A percentile compares a stretch with the other conserved stretches of the same genome.
Evolutionary conservation across 2,113 vertebrate genomes (phyloP).

Genomic region (Aspiorhynchus laticeps): DNA sequence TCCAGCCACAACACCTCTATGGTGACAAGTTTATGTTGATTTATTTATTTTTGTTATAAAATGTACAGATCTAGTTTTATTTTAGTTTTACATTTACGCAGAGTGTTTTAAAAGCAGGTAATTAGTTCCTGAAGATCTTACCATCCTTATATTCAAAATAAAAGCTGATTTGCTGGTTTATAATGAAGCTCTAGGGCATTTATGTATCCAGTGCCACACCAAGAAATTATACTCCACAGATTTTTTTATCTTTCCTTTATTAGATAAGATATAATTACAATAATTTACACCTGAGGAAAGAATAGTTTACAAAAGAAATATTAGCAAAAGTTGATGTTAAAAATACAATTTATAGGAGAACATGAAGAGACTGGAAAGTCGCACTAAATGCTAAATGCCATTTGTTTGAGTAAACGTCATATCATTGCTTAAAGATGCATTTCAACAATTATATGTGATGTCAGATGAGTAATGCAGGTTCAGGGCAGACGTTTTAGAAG

Average conservation of each 20-base stretch:
- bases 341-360: background rate
- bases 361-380: background rate
- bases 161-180: background rate
- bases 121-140: background rate
- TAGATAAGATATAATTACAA: background rate
- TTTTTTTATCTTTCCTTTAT: background rate
- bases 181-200: background rate
- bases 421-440: background rate
- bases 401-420: background rate
- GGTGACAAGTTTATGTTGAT: too few species aligned
- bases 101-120: background rate
- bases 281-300: slow-evolving; percentile 9
- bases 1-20: too few species aligned
- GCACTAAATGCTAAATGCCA: background rate
- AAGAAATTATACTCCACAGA: background rate
- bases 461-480: background rate
- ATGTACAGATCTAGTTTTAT: background rate
- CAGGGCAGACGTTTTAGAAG: slow-evolving; percentile 58
- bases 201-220: background rate
- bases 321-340: background rate
- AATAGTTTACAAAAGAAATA: background rate
- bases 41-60: background rate
- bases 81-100: background rate
- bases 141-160: background rate
- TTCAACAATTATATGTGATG: background rate